phyloP scores from a whole-genome alignment of 2,113 vertebrate genomes.

The Mus musculus region DNA sequence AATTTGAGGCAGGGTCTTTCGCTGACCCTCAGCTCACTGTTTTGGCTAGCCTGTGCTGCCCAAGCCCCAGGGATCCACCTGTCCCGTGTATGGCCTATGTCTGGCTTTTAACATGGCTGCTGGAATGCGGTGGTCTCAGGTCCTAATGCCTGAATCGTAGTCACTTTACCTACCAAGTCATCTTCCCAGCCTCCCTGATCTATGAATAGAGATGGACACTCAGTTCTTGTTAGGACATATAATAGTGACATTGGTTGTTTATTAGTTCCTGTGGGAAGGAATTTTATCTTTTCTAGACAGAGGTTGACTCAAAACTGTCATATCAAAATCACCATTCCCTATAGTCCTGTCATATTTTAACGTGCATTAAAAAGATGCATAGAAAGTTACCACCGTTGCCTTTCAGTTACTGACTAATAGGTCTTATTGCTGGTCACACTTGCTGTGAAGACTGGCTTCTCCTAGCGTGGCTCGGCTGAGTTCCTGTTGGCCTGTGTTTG shows the following conservation, averaged over 20 bases:
- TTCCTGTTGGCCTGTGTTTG: neutral
- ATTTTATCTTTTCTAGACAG: neutral
- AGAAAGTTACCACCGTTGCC: neutral
- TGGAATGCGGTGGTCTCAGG: neutral
- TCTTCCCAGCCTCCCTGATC: neutral
- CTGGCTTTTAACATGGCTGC: neutral
- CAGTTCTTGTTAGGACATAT: neutral
- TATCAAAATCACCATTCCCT: neutral
- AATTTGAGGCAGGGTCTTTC: neutral
- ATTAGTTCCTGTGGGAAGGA: neutral
- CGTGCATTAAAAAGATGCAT: neutral
- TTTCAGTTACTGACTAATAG: neutral
- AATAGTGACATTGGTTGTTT: neutral
- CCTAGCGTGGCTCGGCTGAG: too few relatives aligned
- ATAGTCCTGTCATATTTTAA: neutral
- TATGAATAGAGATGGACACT: neutral
- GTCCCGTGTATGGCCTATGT: neutral
- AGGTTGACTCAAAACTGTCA: neutral
- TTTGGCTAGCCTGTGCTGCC: neutral
- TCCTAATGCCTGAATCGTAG: neutral
- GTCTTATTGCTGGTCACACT: neutral
- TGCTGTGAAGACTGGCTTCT: neutral
- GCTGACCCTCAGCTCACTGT: neutral
- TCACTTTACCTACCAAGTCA: neutral
- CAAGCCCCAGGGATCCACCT: neutral